Evolutionary conservation across 2,797 vertebrate genomes (phyloP).

Genomic region (Miichthys miiuy): DNA sequence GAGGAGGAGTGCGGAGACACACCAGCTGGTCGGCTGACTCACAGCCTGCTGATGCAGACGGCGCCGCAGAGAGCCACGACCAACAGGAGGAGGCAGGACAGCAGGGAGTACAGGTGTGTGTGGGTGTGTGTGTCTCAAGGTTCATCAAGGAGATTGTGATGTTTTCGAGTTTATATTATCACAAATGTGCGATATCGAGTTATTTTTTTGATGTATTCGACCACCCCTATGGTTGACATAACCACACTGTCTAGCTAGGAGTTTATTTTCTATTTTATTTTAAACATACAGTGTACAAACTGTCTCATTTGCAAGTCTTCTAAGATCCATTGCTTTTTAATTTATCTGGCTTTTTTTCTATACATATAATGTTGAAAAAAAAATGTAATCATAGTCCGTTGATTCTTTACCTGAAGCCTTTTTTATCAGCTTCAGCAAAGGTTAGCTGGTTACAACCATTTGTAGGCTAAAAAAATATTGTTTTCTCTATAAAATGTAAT

Average conservation of each 20-base stretch:
- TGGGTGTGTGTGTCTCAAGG: constrained; percentile 64
- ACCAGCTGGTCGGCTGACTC: constrained; percentile 87
- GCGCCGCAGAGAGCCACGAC: constrained; percentile 84
- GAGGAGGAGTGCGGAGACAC: constrained; percentile 84
- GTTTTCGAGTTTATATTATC: background rate
- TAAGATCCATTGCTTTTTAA: no score
- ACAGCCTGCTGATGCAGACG: constrained; percentile 93
- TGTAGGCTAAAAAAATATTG: background rate
- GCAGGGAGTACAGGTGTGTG: constrained; percentile 91
- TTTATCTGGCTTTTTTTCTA: background rate
- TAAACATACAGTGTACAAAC: no score
- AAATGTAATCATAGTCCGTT: background rate
- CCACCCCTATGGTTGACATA: no score
- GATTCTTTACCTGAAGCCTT: background rate
- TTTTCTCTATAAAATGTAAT: background rate
- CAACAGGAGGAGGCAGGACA: constrained; percentile 87
- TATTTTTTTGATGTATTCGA: no score
- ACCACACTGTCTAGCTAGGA: no score
- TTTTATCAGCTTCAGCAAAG: background rate
- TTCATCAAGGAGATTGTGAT: background rate
- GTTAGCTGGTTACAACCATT: background rate
- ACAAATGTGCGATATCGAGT: background rate
- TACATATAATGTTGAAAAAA: background rate
- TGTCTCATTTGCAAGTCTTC: background rate
- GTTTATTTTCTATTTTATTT: no score